A percentile compares a stretch with the other conserved stretches of the same genome.
phyloP scores from a whole-genome alignment of 2,113 vertebrate genomes.

The Cyprinodon tularosa region DNA sequence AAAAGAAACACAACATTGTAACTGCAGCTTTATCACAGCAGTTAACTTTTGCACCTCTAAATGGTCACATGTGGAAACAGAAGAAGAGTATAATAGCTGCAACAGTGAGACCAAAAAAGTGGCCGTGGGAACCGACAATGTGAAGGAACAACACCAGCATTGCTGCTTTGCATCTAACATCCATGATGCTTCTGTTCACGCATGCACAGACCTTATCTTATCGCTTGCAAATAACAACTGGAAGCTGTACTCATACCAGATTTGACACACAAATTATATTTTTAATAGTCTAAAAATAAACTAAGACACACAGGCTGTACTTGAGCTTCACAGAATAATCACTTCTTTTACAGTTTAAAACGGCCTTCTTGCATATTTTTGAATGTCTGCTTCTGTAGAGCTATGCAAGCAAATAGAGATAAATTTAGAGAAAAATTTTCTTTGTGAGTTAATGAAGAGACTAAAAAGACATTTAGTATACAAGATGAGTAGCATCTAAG shows the following conservation, averaged over 20 bases:
- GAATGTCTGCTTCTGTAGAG: not conserved
- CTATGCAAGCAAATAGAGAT: not conserved
- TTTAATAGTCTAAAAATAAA: not conserved
- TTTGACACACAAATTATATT: not conserved
- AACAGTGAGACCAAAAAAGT: not conserved
- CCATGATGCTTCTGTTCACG: not conserved
- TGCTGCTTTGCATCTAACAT: not conserved
- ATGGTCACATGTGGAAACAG: no score
- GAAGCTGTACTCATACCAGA: not conserved
- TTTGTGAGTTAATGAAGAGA: not conserved
- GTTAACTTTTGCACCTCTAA: no score
- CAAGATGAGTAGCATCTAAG: not conserved
- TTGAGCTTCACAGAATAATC: not conserved
- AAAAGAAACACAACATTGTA: not conserved
- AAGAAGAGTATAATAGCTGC: not conserved
- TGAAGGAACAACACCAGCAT: not conserved
- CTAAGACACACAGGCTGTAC: not conserved
- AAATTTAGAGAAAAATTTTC: not conserved
- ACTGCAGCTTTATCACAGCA: no score
- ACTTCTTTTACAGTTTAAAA: not conserved
- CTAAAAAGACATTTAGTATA: not conserved
- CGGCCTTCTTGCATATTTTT: not conserved
- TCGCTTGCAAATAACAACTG: not conserved
- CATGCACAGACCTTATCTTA: not conserved
- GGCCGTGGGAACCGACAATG: not conserved